A percentile compares a stretch with the other conserved stretches of the same genome.
phyloP scores from a whole-genome alignment of 2,113 vertebrate species.

The Steatornis caripensis region DNA sequence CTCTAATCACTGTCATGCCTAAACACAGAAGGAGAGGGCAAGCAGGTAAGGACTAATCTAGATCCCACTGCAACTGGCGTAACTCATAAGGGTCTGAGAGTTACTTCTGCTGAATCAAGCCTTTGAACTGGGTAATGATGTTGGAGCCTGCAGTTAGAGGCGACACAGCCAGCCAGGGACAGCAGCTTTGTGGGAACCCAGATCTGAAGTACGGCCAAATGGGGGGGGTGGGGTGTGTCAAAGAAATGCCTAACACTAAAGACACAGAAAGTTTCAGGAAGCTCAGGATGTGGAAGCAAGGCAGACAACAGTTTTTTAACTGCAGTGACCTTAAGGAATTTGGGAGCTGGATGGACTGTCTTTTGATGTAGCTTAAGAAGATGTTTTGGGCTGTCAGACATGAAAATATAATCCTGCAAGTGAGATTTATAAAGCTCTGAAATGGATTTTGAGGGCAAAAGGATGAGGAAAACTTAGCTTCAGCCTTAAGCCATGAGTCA shows the following conservation, averaged over 20 bases:
- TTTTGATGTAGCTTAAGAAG: not conserved
- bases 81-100: not conserved
- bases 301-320: not conserved
- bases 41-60: not conserved
- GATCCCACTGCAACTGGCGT: not conserved
- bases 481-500: not conserved
- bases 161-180: not conserved
- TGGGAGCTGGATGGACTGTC: not conserved
- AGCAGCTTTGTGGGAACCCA: not conserved
- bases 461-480: not conserved
- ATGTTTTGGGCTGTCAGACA: not conserved
- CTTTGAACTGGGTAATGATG: too few relatives aligned
- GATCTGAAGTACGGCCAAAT: too few relatives aligned
- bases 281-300: not conserved
- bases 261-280: not conserved
- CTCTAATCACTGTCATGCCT: not conserved
- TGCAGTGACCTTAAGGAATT: not conserved
- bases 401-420: not conserved
- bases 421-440: not conserved
- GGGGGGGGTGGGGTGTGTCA: too few relatives aligned
- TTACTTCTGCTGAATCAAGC: not conserved
- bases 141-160: not conserved
- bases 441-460: not conserved
- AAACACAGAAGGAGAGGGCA: not conserved
- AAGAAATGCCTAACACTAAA: not conserved